Base-by-base conservation (phyloP, 2,797 vertebrate species). In the Cynodonichthys magdalenae region DNA sequence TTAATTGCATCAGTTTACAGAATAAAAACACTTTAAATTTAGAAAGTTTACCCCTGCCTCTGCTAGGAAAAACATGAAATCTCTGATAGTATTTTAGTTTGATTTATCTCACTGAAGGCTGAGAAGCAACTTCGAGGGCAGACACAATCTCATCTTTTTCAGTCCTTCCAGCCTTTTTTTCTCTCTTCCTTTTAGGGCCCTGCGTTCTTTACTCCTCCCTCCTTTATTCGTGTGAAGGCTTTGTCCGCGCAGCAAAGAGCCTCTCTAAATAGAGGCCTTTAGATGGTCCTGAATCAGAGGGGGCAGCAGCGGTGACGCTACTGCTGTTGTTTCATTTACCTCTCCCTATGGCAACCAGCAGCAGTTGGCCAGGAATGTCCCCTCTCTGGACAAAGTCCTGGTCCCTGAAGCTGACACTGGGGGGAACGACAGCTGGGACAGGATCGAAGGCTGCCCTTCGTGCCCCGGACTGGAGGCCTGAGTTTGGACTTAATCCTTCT, bases 321-420 rank as follows among this genome's bases (percentile, higher is more conserved):
- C 91, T 88, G 92, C 92, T 91, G 94, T 95, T 95, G 93, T 95
- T 96, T 94, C 92, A 88, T 92, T 92, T 92, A 92, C 91, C 90
- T 92, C 94, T 97, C 94, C 89, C 96, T 96, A 97, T 97, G 95
- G 96, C 95, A 98, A 98, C 96, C 95, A 94, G 90, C 94, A 93
- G 92, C 89, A 82, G 92, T 84, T 72, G 81, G 91, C 90, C 94
- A 98, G 96, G 96, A 97, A 97, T 96, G 95, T 95, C 92, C 94
- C 93, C 94, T 94, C 93, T 92, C 92, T 92, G 95, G 95, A 96
- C 95, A 95, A 95, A 95, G 93, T 95, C 90, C 91, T 92, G 82
- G 86, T 87, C 87, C 85, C 81, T 67, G 70, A 89, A 89, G 87
- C 87, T 85, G 88, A 86, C 84, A 88, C 84, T 58, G 75, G 83